These are phyloP conservation scores for Paedocypris sp. DNA, from an alignment of 2,113 vertebrate genomes.

Conservation along the genomic window DNA sequence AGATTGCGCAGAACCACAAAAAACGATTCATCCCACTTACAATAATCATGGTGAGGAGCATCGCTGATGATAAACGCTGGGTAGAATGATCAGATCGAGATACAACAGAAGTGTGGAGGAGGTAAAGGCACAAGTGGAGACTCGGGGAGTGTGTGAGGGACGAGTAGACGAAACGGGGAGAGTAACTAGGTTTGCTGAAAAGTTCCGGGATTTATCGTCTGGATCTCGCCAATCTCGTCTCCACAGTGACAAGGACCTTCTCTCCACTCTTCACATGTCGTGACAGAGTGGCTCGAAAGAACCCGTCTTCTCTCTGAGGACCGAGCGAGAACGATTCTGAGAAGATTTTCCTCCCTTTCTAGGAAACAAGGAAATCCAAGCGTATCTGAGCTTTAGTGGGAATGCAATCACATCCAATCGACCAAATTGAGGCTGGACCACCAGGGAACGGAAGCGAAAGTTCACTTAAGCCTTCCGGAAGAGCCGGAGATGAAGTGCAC, in stretches of 20 bases:
- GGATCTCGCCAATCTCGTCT: too few relatives aligned
- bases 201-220: too few relatives aligned
- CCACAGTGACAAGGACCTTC: too few relatives aligned
- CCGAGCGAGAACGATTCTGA: background rate
- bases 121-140: too few relatives aligned
- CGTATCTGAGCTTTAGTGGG: constrained; percentile 18
- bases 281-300: background rate
- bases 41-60: constrained; percentile 10
- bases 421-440: constrained; percentile 37
- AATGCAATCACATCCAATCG: constrained; percentile 37
- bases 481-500: constrained; percentile 29
- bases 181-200: too few relatives aligned
- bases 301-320: constrained; percentile 3
- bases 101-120: too few relatives aligned
- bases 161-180: too few relatives aligned
- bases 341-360: background rate
- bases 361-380: constrained; percentile 24
- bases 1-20: constrained; percentile 19
- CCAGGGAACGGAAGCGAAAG: constrained; percentile 34
- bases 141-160: too few relatives aligned
- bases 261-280: too few relatives aligned
- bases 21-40: constrained; percentile 12
- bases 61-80: constrained; percentile 7
- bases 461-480: constrained; percentile 32
- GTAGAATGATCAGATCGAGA: too few relatives aligned